Conservation (phyloP, 2,113 vertebrate species). For the Triplophysa rosa region DNA sequence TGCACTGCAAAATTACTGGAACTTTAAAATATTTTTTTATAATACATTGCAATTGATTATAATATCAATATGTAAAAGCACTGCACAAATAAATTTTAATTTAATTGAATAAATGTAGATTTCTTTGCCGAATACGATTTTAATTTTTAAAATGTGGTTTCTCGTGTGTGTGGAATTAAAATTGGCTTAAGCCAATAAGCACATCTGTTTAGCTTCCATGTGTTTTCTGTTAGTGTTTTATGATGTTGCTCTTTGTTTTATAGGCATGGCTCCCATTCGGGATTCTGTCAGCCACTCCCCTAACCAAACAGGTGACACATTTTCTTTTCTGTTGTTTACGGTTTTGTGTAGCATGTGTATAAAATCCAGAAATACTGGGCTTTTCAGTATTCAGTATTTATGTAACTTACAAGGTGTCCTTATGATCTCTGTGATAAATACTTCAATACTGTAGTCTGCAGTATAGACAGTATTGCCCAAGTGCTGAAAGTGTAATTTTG, state of each 20-base stretch:
- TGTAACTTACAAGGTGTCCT: background rate
- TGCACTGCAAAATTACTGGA: background rate
- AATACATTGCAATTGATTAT: no score
- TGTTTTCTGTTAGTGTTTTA: slow-evolving; percentile 36
- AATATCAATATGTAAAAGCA: no score
- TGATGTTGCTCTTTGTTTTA: slow-evolving; percentile 70
- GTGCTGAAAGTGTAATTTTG: background rate
- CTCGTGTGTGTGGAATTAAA: background rate
- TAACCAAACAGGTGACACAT: slow-evolving; percentile 90
- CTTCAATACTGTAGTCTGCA: background rate
- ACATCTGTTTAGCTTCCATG: background rate
- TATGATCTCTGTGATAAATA: background rate
- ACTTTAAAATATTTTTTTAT: no score
- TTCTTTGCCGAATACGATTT: no score
- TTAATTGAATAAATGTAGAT: no score
- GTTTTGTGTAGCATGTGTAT: slow-evolving; percentile 1
- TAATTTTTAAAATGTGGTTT: no score
- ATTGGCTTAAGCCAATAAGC: background rate
- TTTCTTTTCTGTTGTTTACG: slow-evolving; percentile 40
- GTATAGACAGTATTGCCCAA: background rate
- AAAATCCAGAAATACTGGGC: background rate
- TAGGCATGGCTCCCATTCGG: slow-evolving; percentile 96
- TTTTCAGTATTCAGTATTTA: background rate
- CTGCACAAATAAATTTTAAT: no score
- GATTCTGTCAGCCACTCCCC: slow-evolving; percentile 96